phyloP scores from a whole-genome alignment of 2,888 invertebrate species.

The Ormyrus rosae region DNA sequence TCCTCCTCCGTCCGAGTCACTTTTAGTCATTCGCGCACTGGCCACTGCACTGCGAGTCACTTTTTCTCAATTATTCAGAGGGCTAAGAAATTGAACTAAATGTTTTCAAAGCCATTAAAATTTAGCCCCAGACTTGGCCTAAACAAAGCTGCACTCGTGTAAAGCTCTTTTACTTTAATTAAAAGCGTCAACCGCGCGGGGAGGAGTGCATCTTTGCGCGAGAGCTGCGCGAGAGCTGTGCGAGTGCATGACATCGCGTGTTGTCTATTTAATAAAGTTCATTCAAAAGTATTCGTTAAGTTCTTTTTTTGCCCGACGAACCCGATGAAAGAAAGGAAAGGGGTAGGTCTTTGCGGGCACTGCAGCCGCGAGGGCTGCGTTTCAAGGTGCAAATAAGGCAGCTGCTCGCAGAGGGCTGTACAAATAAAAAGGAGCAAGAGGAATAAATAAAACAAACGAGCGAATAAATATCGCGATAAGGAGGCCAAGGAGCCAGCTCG shows the following conservation, averaged over 20 bases:
- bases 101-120: not conserved
- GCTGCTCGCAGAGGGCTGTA: constrained; percentile 55
- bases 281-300: constrained; percentile 32
- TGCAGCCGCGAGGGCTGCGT: constrained; percentile 26
- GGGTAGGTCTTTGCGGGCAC: constrained; percentile 53
- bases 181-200: not conserved
- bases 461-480: constrained; percentile 70
- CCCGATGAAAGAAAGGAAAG: constrained; percentile 48
- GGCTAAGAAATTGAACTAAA: no score
- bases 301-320: constrained; percentile 31
- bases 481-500: constrained; percentile 60
- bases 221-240: not conserved
- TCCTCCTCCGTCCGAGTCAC: not conserved
- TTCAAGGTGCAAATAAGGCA: constrained; percentile 32
- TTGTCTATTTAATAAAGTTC: constrained; percentile 47
- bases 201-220: constrained; percentile 1
- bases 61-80: no score
- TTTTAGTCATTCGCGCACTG: constrained; percentile 13
- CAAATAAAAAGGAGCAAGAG: constrained; percentile 59
- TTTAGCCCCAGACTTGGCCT: not conserved
- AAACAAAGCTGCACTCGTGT: not conserved
- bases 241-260: constrained; percentile 17
- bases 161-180: constrained; percentile 21
- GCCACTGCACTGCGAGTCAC: no score
- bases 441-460: constrained; percentile 72